Evolutionary conservation across 2,797 vertebrate species (phyloP).

Genomic region (Gymnoscopelus microlampas): DNA sequence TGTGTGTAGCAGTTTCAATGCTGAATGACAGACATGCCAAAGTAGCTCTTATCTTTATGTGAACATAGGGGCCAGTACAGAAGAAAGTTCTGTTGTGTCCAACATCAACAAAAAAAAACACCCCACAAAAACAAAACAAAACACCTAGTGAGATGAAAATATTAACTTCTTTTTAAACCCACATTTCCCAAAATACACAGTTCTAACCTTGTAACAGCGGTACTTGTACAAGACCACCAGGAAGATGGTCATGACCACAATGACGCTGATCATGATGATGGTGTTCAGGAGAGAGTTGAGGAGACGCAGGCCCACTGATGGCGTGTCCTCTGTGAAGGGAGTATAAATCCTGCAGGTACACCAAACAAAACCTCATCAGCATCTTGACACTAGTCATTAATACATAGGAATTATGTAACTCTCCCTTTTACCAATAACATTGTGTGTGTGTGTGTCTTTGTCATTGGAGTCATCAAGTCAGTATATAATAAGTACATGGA

Average conservation of each 20-base stretch:
- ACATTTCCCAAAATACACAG: not conserved
- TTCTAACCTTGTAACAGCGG: constrained; percentile 93
- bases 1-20: no score
- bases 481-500: no score
- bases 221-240: constrained; percentile 95
- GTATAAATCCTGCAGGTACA: constrained; percentile 90
- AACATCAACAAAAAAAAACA: not conserved
- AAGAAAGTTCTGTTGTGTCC: not conserved
- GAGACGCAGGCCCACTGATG: constrained; percentile 89
- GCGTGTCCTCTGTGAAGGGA: constrained; percentile 91
- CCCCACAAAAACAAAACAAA: no score
- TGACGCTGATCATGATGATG: constrained; percentile 96
- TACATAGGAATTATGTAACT: no score
- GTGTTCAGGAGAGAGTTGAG: constrained; percentile 94
- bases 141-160: no score
- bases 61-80: not conserved
- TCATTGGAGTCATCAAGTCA: no score
- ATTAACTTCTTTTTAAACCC: not conserved
- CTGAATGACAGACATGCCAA: not conserved
- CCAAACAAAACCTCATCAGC: constrained; percentile 2
- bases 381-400: no score
- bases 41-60: not conserved
- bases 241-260: constrained; percentile 93
- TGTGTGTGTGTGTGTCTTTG: no score
- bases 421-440: no score